Conservation (phyloP, 2,113 vertebrate species). For the Melanostigma gelatinosum region DNA sequence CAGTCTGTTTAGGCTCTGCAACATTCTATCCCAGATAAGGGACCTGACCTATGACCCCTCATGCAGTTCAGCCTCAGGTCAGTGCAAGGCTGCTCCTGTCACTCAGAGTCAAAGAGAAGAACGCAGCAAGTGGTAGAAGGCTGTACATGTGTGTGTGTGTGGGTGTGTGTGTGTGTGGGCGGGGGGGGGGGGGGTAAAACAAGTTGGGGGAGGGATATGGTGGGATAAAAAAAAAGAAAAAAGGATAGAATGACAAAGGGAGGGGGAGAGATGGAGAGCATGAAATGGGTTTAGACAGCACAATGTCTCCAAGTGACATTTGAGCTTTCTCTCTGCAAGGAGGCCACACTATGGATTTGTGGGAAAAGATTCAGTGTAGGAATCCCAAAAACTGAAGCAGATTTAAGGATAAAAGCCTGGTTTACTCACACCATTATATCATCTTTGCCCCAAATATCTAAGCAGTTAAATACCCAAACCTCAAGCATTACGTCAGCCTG, state of each 20-base stretch:
- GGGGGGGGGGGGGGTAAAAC: neutral
- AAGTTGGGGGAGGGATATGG: constrained; percentile 23
- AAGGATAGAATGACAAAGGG: constrained; percentile 32
- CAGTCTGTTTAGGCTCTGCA: constrained; percentile 48
- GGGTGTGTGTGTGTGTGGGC: constrained; percentile 31
- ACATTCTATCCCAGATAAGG: constrained; percentile 74
- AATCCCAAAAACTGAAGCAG: constrained; percentile 33
- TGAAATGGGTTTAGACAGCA: constrained; percentile 59
- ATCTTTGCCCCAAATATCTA: constrained; percentile 34
- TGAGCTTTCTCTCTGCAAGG: constrained; percentile 42
- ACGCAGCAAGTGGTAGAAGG: constrained; percentile 31
- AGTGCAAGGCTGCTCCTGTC: constrained; percentile 71
- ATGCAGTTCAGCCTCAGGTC: constrained; percentile 74
- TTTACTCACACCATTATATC: constrained; percentile 52
- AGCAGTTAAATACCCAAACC: constrained; percentile 28
- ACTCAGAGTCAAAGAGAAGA: constrained; percentile 53
- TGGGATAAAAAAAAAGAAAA: constrained; percentile 20
- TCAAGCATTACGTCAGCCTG: constrained; percentile 26
- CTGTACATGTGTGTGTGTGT: constrained; percentile 20
- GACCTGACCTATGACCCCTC: constrained; percentile 64
- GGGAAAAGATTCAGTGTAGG: constrained; percentile 26
- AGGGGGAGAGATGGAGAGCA: constrained; percentile 51
- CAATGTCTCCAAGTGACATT: constrained; percentile 65
- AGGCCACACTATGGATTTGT: constrained; percentile 18
- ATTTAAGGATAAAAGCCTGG: constrained; percentile 34